These are phyloP conservation scores for Volucella inanis DNA, from an alignment of 2,888 invertebrate species.

Conservation along the genomic window DNA sequence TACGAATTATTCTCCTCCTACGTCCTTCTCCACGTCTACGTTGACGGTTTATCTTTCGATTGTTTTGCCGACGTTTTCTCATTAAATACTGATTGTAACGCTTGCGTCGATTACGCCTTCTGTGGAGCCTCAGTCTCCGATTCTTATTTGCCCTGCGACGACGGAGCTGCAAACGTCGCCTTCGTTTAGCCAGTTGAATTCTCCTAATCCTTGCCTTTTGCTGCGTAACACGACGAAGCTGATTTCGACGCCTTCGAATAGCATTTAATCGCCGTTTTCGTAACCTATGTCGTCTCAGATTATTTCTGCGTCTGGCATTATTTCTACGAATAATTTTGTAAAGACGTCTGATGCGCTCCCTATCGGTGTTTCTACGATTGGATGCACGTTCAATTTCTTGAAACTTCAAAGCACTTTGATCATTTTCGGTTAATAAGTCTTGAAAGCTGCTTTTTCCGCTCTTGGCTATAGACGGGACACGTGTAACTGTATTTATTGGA, in stretches of 20 bases:
- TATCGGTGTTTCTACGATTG: neutral
- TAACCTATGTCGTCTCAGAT: no score
- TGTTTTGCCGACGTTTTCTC: conserved; percentile 3
- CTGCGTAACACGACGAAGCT: neutral
- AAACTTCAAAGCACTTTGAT: neutral
- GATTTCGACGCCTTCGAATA: neutral
- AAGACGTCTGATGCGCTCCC: neutral
- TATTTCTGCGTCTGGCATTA: neutral
- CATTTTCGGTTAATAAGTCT: neutral
- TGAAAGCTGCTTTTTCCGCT: neutral
- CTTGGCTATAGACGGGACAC: neutral
- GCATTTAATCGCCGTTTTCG: neutral
- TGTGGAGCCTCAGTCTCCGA: neutral
- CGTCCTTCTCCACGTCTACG: neutral
- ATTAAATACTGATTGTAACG: neutral
- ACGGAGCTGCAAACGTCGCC: neutral
- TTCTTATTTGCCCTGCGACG: neutral
- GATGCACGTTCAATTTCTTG: neutral
- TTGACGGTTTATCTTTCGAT: no score
- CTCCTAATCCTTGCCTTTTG: neutral
- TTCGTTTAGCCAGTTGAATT: neutral
- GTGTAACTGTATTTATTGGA: neutral
- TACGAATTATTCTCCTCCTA: conserved; percentile 1
- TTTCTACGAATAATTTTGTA: neutral
- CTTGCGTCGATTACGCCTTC: neutral